These are phyloP conservation scores for Rhineura floridana DNA, from an alignment of 2,113 vertebrate genomes.

Conservation along the genomic window DNA sequence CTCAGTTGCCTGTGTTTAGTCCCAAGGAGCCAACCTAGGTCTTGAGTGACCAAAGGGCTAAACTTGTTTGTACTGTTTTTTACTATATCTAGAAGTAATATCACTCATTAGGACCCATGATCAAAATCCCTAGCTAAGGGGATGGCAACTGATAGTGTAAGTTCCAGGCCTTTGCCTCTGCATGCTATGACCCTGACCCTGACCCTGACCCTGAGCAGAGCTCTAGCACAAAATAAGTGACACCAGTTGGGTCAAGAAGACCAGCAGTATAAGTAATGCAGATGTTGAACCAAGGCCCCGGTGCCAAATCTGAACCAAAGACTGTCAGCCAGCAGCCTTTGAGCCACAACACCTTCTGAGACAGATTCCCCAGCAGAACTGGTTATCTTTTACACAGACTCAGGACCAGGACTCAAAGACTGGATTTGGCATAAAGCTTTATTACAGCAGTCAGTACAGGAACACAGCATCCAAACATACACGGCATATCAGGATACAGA, in stretches of 20 bases:
- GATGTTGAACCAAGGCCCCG: neutral
- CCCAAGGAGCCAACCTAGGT: neutral
- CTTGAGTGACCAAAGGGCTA: neutral
- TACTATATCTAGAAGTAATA: neutral
- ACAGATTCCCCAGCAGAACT: neutral
- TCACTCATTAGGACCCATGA: neutral
- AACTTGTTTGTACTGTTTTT: neutral
- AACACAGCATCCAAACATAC: too few relatives aligned
- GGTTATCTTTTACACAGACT: neutral
- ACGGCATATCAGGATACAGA: too few relatives aligned
- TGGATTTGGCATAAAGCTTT: too few relatives aligned
- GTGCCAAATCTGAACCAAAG: neutral
- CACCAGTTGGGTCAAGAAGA: neutral
- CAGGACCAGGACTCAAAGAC: too few relatives aligned
- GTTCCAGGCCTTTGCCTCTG: neutral
- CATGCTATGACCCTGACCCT: neutral
- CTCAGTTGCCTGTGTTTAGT: neutral
- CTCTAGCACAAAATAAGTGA: neutral
- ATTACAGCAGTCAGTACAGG: too few relatives aligned
- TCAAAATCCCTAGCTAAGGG: neutral
- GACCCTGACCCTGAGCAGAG: too few relatives aligned
- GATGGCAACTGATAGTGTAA: neutral
- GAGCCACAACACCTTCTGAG: neutral
- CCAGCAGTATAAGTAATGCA: neutral
- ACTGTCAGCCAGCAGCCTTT: neutral